Evolutionary conservation across 2,888 invertebrate genomes (phyloP).

Genomic region (Coleophora deauratella): DNA sequence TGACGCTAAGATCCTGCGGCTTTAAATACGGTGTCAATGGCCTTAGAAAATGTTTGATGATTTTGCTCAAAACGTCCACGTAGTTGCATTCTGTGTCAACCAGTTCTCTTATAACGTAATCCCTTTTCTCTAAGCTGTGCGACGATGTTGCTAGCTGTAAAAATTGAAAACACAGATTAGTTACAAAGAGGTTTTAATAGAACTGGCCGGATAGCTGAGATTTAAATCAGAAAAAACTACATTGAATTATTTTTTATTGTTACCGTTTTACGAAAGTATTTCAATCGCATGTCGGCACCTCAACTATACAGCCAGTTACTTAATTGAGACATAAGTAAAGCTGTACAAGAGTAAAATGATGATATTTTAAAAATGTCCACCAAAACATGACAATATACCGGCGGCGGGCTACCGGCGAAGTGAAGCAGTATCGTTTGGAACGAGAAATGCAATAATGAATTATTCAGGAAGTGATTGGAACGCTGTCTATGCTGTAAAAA

Average conservation of each 20-base stretch:
- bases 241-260: too few species aligned
- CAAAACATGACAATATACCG: slow-evolving; percentile 12
- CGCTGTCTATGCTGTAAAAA: too few species aligned
- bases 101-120: slow-evolving; percentile 93
- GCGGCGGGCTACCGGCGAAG: slow-evolving; percentile 26
- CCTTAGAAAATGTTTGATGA: slow-evolving; percentile 85
- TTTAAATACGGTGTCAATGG: slow-evolving; percentile 82
- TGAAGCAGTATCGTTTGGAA: slow-evolving; percentile 33
- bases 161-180: slow-evolving; percentile 1
- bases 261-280: too few species aligned
- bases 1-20: slow-evolving; percentile 82
- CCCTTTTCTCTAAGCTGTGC: slow-evolving; percentile 87
- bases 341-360: too few species aligned
- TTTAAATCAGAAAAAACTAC: too few species aligned
- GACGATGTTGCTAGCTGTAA: slow-evolving; percentile 67
- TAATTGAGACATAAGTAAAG: too few species aligned
- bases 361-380: too few species aligned
- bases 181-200: slow-evolving; percentile 2
- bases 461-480: slow-evolving; percentile 41
- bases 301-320: too few species aligned
- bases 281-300: too few species aligned
- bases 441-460: slow-evolving; percentile 54
- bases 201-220: too few species aligned
- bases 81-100: slow-evolving; percentile 98
- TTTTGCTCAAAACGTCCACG: slow-evolving; percentile 91